Base-by-base conservation (phyloP, 2,888 invertebrate species). In the Drepana falcataria region DNA sequence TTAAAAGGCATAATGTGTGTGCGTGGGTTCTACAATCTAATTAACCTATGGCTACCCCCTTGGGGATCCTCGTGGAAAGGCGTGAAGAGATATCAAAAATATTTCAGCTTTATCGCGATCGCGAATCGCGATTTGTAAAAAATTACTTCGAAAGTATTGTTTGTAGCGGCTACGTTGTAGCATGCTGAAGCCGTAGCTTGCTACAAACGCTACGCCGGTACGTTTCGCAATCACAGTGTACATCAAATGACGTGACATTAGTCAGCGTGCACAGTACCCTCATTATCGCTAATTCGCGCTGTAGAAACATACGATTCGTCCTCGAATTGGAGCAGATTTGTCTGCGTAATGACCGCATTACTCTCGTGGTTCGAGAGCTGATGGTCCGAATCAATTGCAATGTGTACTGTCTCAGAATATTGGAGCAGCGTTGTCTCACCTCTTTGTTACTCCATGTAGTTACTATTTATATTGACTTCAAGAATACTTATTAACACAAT, bases 271-370 rank as follows among this genome's bases (percentile, higher is more conserved):
- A 51, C 40, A 51, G 59, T 59, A 63, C 59, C 54, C 63, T 54
- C 61, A 65, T 71, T 67, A 69, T 60, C 49, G 56, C 67, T 70
- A 70, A 73, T 72, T 68, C 63, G 59, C 59, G 57, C 66, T 59
- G 69, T 64, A 55, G 61, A 61, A 72, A 69, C 70, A 70, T 59
- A 66, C 64, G 61, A 71, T 64, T 69, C 60, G 61, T 67, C 68
- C 62, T 52, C 57, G 59, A 56, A 65, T 67, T 58, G 59, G 48
- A 49, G 57, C 62, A 66, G 72, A 75, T 76, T 75, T 74, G 75
- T 76, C 66, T 61, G 52, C 9, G 59, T 76, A 75, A 76, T 72
- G 63, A 64, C 35, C 9, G 56, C 67, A 75, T 76, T 72, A 69
- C 60, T 76, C 66, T 61, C 63, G 52, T 56, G 49, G 60, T 51